Evolutionary conservation across 92 coral and sea anemone genomes (phyloP), one percentile per base, ranked within the genome.

Genomic region (Porites cylindrica): DNA sequence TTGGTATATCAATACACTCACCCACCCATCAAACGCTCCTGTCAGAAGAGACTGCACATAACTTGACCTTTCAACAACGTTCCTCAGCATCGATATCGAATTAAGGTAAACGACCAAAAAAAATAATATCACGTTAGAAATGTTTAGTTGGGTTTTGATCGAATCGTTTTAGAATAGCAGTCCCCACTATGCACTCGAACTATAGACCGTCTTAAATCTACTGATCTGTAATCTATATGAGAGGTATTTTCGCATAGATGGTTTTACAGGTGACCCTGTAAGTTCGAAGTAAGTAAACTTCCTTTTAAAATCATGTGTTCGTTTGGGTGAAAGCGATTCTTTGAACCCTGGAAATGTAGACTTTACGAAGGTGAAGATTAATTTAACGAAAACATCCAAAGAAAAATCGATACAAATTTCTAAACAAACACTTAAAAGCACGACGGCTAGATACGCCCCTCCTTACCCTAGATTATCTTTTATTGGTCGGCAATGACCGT

Each of bases 61-160:
- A 70, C 80, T 83, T 83, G 87, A 83, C 87, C 81, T 74, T 74
- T 75, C 52, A 53, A 50, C 87, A 51, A 16, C 62, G 18, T 81
- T 19, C 62, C 72, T 53, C 80, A 74, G 24, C 11, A 56, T 5
- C 20, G 13, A 83, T 73, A 26, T 12, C 54, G 51, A 58, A 54
- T 17, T 32, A 60, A 82, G 86, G 86, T 82, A 82, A 20, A 32
- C 32, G 23, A 24, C 14, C 6, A n/a, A 52, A 72, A 8, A 8
- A 5, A 17, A 50, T 51, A 59, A 52, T 19, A 9, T 19, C 26
- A 14, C 71, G 26, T 26, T 8, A 43, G 53, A 19, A 7, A 7
- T 38, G 56, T 38, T 38, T 4, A 38, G 47, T 38, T 38, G 47
- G 47, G 47, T 38, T 38, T 38, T 38, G 47, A 38, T 38, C 47